Percentiles rank a stretch among this genome's conserved stretches.
phyloP scores from a whole-genome alignment of 2,888 invertebrate species.

The Miltochrista miniata region DNA sequence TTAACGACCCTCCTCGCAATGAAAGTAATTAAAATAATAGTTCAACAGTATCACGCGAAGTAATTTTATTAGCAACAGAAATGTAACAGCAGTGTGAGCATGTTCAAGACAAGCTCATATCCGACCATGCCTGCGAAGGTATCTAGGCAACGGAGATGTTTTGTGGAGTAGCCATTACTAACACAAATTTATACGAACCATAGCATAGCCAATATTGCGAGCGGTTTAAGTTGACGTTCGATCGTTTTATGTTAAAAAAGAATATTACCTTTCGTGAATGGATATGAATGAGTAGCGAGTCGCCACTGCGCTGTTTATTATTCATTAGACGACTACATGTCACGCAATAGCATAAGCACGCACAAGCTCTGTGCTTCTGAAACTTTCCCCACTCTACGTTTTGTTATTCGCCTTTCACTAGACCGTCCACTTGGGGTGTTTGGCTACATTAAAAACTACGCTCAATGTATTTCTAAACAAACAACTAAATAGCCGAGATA shows the following conservation, averaged over 20 bases:
- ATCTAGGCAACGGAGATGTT: slow-evolving; percentile 44
- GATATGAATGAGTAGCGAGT: slow-evolving; percentile 78
- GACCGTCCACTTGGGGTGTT: slow-evolving; percentile 22
- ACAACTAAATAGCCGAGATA: slow-evolving; percentile 25
- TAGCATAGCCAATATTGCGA: slow-evolving; percentile 56
- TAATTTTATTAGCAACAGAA: slow-evolving; percentile 57
- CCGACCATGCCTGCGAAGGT: slow-evolving; percentile 24
- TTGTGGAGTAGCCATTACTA: slow-evolving; percentile 30
- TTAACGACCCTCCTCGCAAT: slow-evolving; percentile 63
- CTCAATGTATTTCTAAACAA: slow-evolving; percentile 14
- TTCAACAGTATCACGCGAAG: slow-evolving; percentile 70
- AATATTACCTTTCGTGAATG: slow-evolving; percentile 74
- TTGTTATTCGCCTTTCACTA: slow-evolving; percentile 38
- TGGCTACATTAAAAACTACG: slow-evolving; percentile 19
- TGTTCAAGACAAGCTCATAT: slow-evolving; percentile 34
- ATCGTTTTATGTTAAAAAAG: slow-evolving; percentile 71
- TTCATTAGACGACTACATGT: slow-evolving; percentile 79
- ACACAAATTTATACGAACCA: slow-evolving; percentile 50
- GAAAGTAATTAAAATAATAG: slow-evolving; percentile 81
- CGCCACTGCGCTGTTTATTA: slow-evolving; percentile 78
- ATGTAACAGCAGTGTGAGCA: slow-evolving; percentile 41
- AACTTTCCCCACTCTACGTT: slow-evolving; percentile 60
- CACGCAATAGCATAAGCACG: slow-evolving; percentile 77
- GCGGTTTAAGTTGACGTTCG: slow-evolving; percentile 59
- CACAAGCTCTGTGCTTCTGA: slow-evolving; percentile 71